A percentile compares a stretch with the other conserved stretches of the same genome.
Evolutionary conservation across 30 jellyfish, hydroid and myxozoan genomes (phyloP).

Genomic region (Turritopsis rubra): DNA sequence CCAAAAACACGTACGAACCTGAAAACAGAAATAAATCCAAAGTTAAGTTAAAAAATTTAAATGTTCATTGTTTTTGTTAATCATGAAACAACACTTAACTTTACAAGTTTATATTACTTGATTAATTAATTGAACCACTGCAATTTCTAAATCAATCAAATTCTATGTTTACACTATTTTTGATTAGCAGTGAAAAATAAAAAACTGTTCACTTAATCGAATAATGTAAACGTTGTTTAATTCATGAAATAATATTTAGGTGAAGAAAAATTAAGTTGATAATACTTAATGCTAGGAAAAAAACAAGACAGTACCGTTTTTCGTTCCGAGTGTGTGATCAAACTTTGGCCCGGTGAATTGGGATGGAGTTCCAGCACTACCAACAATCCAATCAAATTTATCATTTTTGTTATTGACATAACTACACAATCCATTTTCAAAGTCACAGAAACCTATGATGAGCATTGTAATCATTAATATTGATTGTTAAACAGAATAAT

Average conservation of each 20-base stretch:
- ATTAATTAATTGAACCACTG: too few species aligned
- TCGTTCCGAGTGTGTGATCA: constrained; percentile 76
- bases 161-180: too few species aligned
- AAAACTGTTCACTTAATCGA: too few species aligned
- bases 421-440: constrained; percentile 74
- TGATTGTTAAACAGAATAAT: too few species aligned
- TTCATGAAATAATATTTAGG: too few species aligned
- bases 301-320: constrained; percentile 38
- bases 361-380: constrained; percentile 67
- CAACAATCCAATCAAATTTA: constrained; percentile 74
- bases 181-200: too few species aligned
- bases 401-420: constrained; percentile 55
- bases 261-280: too few species aligned
- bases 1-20: constrained; percentile 74
- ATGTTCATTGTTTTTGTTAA: not conserved
- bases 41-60: not conserved
- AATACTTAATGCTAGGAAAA: not conserved
- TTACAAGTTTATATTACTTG: too few species aligned
- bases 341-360: constrained; percentile 71
- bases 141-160: too few species aligned
- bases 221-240: too few species aligned
- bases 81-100: not conserved
- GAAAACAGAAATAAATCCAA: not conserved
- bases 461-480: too few species aligned
- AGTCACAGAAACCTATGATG: constrained; percentile 70